Conservation (phyloP, 2,888 invertebrate genomes). For the Athetis lepigone region DNA sequence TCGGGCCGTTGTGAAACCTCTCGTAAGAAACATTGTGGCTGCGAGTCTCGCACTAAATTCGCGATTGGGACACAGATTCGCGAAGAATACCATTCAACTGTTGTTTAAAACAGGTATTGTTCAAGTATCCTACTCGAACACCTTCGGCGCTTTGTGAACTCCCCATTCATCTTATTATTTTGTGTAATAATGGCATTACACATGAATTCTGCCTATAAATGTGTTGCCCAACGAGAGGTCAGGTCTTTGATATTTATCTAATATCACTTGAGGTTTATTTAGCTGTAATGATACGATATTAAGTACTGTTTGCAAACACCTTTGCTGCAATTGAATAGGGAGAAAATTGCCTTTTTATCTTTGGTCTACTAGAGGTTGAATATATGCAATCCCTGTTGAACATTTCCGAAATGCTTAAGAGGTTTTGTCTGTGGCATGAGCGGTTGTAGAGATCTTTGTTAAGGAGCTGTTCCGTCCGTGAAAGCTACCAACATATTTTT, state of each 20-base stretch:
- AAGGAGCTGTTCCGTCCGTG: no score
- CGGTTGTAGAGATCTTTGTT: no score
- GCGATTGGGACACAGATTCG: slow-evolving; percentile 83
- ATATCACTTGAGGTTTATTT: slow-evolving; percentile 62
- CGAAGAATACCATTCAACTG: slow-evolving; percentile 79
- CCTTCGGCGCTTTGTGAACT: slow-evolving; percentile 60
- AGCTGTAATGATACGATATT: slow-evolving; percentile 56
- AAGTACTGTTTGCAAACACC: slow-evolving; percentile 29
- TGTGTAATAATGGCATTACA: slow-evolving; percentile 59
- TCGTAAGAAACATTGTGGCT: slow-evolving; percentile 81
- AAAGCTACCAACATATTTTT: no score
- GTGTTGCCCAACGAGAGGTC: slow-evolving; percentile 64
- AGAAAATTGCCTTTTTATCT: slow-evolving; percentile 26
- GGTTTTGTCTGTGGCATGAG: no score
- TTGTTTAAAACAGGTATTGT: slow-evolving; percentile 70
- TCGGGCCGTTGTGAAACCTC: slow-evolving; percentile 84
- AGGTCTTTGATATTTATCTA: slow-evolving; percentile 63
- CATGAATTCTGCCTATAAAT: slow-evolving; percentile 55
- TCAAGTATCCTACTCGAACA: slow-evolving; percentile 63
- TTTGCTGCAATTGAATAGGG: slow-evolving; percentile 30
- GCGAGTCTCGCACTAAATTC: slow-evolving; percentile 81
- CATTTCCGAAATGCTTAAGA: no score
- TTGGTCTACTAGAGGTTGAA: neutral
- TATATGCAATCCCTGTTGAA: no score
- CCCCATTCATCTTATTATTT: slow-evolving; percentile 61